Percentiles rank a stretch among this genome's conserved stretches.
phyloP scores from a whole-genome alignment of 2,797 vertebrate genomes.

The Lithobates pipiens region DNA sequence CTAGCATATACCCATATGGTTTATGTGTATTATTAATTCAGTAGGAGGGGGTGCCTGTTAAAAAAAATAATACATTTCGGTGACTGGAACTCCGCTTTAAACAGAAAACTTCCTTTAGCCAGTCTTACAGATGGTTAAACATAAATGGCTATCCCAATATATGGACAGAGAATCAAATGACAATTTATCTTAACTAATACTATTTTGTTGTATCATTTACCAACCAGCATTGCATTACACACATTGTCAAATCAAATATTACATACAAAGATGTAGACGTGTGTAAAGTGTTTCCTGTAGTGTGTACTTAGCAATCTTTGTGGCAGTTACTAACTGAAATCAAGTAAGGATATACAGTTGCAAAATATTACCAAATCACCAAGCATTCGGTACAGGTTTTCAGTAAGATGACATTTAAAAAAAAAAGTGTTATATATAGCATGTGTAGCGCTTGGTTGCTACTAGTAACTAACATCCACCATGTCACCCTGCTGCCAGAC shows the following conservation, averaged over 20 bases:
- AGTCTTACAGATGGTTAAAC: too few relatives aligned
- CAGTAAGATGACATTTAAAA: not conserved
- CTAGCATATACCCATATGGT: too few relatives aligned
- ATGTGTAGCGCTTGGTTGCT: too few relatives aligned
- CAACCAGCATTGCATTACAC: not conserved
- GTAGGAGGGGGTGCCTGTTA: too few relatives aligned
- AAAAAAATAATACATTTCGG: too few relatives aligned
- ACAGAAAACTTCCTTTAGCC: too few relatives aligned
- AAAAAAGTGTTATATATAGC: too few relatives aligned
- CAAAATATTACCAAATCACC: not conserved
- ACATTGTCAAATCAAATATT: not conserved
- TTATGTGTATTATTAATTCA: too few relatives aligned
- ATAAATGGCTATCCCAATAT: not conserved
- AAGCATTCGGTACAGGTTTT: not conserved
- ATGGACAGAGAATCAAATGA: not conserved
- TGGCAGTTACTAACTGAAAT: not conserved
- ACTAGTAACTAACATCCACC: too few relatives aligned
- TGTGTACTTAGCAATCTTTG: not conserved
- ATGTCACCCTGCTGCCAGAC: too few relatives aligned
- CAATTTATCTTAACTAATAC: not conserved
- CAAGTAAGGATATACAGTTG: not conserved
- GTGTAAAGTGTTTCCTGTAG: slow-evolving; percentile 7
- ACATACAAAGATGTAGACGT: not conserved
- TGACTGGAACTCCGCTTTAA: too few relatives aligned
- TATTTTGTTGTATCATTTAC: not conserved